A percentile compares a stretch with the other conserved stretches of the same genome.
These are phyloP conservation scores for Cistogaster globosa DNA, from an alignment of 2,888 invertebrate species.

Conservation along the genomic window DNA sequence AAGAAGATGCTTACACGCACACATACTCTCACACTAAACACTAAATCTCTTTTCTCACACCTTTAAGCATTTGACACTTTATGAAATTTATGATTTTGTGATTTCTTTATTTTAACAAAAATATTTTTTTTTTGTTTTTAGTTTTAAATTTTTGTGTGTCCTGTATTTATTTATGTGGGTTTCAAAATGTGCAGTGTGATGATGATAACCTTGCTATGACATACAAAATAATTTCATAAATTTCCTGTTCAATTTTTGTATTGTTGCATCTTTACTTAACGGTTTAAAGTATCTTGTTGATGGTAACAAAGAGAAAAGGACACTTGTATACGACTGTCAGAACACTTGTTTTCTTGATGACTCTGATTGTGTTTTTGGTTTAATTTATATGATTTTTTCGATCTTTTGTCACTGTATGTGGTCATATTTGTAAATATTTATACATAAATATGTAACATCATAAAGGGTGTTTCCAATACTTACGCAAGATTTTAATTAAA, in stretches of 20 bases:
- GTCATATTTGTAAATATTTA: constrained; percentile 42
- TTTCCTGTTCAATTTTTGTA: constrained; percentile 61
- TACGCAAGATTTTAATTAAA: too few relatives aligned
- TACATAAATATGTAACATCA: not conserved
- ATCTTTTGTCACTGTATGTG: constrained; percentile 58
- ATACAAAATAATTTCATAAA: constrained; percentile 66
- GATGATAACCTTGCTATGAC: constrained; percentile 18
- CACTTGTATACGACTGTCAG: constrained; percentile 34
- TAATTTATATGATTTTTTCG: constrained; percentile 44
- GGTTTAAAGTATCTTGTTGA: constrained; percentile 33
- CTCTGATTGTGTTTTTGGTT: constrained; percentile 13
- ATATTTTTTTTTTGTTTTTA: too few relatives aligned
- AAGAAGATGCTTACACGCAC: not conserved
- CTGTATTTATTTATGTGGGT: constrained; percentile 12
- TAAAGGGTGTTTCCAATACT: not conserved
- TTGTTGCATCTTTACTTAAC: constrained; percentile 55
- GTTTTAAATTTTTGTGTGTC: not conserved
- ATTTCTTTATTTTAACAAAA: constrained; percentile 66
- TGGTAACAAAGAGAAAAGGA: constrained; percentile 32
- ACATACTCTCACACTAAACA: constrained; percentile 52
- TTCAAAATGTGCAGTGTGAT: not conserved
- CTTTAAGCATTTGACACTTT: constrained; percentile 78
- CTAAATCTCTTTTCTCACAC: constrained; percentile 63
- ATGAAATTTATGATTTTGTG: constrained; percentile 79
- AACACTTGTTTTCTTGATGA: constrained; percentile 48